Percentiles rank a stretch among this genome's conserved stretches.
phyloP scores from a whole-genome alignment of 2,113 vertebrate species.

The Sigmodon hispidus region DNA sequence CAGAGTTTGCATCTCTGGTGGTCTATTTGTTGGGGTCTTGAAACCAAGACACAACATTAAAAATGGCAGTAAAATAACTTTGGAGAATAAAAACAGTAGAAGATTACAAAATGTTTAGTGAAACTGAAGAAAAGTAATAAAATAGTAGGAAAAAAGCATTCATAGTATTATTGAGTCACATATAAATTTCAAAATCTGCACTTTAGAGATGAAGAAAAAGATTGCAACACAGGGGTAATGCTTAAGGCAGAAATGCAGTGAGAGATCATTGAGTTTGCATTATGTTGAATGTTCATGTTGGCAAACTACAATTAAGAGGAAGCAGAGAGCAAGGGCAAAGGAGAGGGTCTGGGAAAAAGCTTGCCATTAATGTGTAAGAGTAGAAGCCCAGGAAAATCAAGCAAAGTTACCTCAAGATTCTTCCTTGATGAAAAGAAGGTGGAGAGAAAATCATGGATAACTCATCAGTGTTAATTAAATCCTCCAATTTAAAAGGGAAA shows the following conservation, averaged over 20 bases:
- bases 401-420: neutral
- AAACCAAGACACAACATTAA: too few species aligned
- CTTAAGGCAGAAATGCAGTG: neutral
- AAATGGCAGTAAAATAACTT: neutral
- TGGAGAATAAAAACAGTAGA: neutral
- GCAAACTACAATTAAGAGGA: neutral
- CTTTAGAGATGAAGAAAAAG: neutral
- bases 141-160: neutral
- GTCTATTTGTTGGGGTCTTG: too few species aligned
- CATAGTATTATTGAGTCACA: neutral
- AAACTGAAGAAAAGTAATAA: neutral
- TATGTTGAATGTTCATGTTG: neutral
- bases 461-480: neutral
- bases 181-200: neutral
- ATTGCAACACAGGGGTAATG: neutral
- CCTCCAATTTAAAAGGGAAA: constrained; percentile 41
- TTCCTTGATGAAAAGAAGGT: neutral
- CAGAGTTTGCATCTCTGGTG: too few species aligned
- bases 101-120: neutral
- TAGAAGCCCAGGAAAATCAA: neutral
- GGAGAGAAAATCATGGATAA: neutral
- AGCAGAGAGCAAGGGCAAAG: neutral
- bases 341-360: neutral
- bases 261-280: neutral
- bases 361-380: neutral